These are phyloP conservation scores for Leucosticte australis DNA, from an alignment of 2,113 vertebrate species.

Conservation along the genomic window DNA sequence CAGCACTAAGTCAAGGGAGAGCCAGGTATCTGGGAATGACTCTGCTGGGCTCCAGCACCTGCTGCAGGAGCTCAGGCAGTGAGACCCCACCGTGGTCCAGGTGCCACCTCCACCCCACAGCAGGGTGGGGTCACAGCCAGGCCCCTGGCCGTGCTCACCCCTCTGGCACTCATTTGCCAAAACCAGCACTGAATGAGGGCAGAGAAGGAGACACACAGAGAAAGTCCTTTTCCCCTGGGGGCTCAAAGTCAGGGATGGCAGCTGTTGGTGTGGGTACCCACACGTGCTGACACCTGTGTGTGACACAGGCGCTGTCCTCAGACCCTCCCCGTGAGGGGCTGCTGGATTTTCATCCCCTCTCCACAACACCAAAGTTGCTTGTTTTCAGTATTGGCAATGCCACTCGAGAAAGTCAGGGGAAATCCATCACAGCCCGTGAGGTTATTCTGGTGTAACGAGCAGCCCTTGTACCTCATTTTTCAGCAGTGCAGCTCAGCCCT, in stretches of 20 bases:
- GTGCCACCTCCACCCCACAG: background rate
- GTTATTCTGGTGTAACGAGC: background rate
- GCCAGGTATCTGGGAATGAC: background rate
- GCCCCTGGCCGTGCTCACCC: rapidly evolving
- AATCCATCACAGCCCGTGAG: background rate
- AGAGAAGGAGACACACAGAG: background rate
- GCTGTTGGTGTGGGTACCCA: background rate
- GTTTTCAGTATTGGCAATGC: background rate
- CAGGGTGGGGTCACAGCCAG: background rate
- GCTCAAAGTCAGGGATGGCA: rapidly evolving
- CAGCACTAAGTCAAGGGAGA: background rate
- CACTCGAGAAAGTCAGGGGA: background rate
- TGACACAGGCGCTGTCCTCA: rapidly evolving
- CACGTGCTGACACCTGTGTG: rapidly evolving
- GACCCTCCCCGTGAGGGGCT: rapidly evolving
- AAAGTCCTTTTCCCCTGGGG: background rate
- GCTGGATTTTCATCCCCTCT: background rate
- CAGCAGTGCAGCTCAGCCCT: background rate
- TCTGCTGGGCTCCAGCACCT: background rate
- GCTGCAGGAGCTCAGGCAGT: background rate
- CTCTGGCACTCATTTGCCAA: background rate
- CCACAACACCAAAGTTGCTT: background rate
- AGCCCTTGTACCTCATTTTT: slow-evolving; percentile 32
- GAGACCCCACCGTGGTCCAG: rapidly evolving
- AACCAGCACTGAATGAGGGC: background rate